A percentile compares a stretch with the other conserved stretches of the same genome.
These are phyloP conservation scores for Gobio gobio DNA, from an alignment of 2,113 vertebrate genomes.

Conservation along the genomic window DNA sequence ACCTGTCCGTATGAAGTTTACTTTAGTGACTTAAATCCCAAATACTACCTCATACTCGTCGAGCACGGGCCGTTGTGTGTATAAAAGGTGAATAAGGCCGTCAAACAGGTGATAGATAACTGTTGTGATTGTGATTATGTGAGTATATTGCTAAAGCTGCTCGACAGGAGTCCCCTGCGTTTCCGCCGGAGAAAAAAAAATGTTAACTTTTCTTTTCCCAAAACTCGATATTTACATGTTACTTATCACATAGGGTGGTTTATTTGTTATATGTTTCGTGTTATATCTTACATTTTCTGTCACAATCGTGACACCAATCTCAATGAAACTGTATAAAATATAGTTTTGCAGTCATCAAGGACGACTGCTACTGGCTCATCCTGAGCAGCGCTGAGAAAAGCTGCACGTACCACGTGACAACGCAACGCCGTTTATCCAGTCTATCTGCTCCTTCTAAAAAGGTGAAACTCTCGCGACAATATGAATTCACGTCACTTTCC, in stretches of 20 bases:
- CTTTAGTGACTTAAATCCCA: neutral
- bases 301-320: neutral
- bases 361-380: neutral
- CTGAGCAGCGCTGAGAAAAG: neutral
- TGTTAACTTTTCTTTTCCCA: neutral
- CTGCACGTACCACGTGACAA: neutral
- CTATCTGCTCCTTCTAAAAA: neutral
- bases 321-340: neutral
- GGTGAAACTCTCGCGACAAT: neutral
- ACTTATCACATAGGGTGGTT: neutral
- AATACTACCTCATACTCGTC: neutral
- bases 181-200: neutral
- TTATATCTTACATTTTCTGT: neutral
- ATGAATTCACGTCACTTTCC: too few species aligned
- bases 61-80: neutral
- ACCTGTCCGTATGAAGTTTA: neutral
- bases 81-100: neutral
- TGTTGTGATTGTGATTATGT: neutral
- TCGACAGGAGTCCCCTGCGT: neutral
- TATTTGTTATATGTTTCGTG: neutral
- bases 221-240: neutral
- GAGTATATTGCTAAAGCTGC: neutral
- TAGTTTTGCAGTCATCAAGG: neutral
- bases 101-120: neutral
- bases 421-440: neutral